phyloP scores from a whole-genome alignment of 1,140 invertebrate species.

The Octopus sinensis region DNA sequence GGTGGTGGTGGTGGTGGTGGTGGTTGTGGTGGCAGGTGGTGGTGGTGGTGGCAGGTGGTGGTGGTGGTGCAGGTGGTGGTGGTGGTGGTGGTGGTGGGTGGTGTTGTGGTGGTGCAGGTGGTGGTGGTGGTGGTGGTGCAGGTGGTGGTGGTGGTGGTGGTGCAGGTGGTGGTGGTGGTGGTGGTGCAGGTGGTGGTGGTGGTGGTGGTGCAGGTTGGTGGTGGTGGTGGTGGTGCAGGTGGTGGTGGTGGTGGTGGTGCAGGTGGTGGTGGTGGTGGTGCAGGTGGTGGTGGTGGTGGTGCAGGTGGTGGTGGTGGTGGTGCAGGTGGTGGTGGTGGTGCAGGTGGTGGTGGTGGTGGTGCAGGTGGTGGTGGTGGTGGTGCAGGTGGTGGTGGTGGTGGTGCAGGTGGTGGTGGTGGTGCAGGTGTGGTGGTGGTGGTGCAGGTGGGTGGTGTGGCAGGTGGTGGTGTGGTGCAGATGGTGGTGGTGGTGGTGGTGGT shows the following conservation, averaged over 20 bases:
- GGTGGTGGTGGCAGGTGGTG: too few relatives aligned
- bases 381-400: not conserved
- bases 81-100: too few relatives aligned
- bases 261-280: not conserved
- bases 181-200: slow-evolving; percentile 13
- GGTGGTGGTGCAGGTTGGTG: too few relatives aligned
- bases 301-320: slow-evolving; percentile 14
- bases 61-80: slow-evolving; percentile 14
- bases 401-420: slow-evolving; percentile 6
- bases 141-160: slow-evolving; percentile 16
- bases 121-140: slow-evolving; percentile 4
- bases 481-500: too few relatives aligned
- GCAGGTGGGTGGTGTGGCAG: not conserved
- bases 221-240: not conserved
- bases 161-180: slow-evolving; percentile 13
- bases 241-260: not conserved
- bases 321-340: slow-evolving; percentile 3
- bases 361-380: slow-evolving; percentile 7
- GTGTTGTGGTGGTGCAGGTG: too few relatives aligned
- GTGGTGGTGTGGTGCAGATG: too few relatives aligned
- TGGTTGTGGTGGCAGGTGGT: too few relatives aligned
- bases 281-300: not conserved
- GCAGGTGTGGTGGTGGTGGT: too few relatives aligned
- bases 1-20: too few relatives aligned
- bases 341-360: not conserved